Evolutionary conservation across 2,113 vertebrate species (phyloP).

Genomic region (Notothenia rossii): DNA sequence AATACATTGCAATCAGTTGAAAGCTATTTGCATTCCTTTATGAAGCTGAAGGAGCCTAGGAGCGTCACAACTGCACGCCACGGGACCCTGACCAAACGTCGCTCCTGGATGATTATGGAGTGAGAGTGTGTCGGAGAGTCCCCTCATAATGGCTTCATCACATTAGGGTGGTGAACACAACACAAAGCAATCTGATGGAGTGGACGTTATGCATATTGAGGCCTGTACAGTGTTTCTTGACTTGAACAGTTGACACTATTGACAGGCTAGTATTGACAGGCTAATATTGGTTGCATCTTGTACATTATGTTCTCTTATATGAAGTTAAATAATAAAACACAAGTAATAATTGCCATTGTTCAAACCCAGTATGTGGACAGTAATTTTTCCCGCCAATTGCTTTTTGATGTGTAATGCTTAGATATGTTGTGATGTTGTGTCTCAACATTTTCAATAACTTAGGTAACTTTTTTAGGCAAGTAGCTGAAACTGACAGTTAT

Average conservation of each 20-base stretch:
- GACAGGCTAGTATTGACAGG: no score
- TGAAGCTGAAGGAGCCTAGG: no score
- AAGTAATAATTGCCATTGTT: not conserved
- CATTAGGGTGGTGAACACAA: constrained; percentile 40
- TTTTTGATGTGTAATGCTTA: not conserved
- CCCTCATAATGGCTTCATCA: constrained; percentile 46
- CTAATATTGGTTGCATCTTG: no score
- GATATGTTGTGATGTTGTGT: not conserved
- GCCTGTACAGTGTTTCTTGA: not conserved
- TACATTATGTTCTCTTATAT: no score
- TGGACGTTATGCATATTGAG: constrained; percentile 38
- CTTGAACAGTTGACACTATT: not conserved
- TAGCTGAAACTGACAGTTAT: constrained; percentile 36
- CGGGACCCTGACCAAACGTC: no score
- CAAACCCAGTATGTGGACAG: not conserved
- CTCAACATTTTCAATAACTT: constrained; percentile 2
- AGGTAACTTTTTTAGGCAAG: constrained; percentile 18
- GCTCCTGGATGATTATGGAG: no score
- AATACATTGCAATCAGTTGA: no score
- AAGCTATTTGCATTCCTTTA: no score
- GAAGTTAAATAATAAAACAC: not conserved
- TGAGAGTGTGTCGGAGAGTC: constrained; percentile 1
- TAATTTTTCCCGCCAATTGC: not conserved
- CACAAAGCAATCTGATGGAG: constrained; percentile 52
- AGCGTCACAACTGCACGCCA: no score